A percentile compares a stretch with the other conserved stretches of the same genome.
Evolutionary conservation across 64 coral and sea anemone genomes (phyloP).

Genomic region (Porites australiensis): DNA sequence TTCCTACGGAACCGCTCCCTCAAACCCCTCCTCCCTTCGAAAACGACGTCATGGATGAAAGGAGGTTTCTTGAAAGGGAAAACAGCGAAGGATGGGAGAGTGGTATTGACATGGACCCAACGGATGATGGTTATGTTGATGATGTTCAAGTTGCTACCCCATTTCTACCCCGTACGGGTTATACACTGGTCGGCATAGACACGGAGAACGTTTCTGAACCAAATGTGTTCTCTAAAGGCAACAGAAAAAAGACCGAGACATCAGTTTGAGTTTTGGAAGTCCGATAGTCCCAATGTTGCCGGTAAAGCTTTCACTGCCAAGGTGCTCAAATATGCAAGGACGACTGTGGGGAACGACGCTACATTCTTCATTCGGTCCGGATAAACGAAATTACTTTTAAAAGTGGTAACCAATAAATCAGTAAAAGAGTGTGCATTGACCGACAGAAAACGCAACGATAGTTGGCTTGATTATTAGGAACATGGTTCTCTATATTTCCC

Average conservation of each 20-base stretch:
- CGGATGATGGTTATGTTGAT: slow-evolving; percentile 11
- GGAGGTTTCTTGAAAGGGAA: neutral
- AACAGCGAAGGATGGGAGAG: slow-evolving; percentile 33
- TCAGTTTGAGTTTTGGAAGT: neutral
- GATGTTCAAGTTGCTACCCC: neutral
- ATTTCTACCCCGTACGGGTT: neutral
- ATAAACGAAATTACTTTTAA: neutral
- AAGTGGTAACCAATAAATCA: too few species aligned
- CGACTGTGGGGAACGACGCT: neutral
- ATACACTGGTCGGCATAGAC: slow-evolving; percentile 24
- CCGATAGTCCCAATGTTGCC: too few species aligned
- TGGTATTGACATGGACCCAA: neutral
- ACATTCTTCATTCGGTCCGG: neutral
- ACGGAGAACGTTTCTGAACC: neutral
- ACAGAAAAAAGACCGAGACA: neutral
- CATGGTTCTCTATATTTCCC: too few species aligned
- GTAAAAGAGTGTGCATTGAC: too few species aligned
- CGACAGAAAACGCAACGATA: too few species aligned
- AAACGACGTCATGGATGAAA: neutral
- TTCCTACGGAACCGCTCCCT: neutral
- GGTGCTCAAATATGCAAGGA: neutral
- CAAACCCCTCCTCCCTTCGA: neutral
- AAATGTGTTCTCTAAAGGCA: neutral
- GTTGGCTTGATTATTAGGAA: too few species aligned
- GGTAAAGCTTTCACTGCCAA: neutral